Percentiles rank a stretch among this genome's conserved stretches.
Conservation (phyloP, 2,113 vertebrate species). For the Cacatua alba region DNA sequence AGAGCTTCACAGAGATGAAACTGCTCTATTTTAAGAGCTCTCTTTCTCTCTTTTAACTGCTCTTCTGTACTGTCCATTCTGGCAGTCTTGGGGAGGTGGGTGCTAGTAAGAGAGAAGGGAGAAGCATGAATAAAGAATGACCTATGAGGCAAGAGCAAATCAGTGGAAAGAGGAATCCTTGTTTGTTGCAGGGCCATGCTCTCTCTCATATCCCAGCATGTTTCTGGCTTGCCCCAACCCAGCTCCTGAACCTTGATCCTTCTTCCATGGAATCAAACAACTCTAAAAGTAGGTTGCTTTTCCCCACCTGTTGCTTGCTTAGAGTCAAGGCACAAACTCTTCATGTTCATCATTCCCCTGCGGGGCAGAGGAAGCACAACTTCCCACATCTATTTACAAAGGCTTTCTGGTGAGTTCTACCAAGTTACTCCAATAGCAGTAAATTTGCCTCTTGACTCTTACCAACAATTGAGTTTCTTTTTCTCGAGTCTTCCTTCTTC, state of each 20-base stretch:
- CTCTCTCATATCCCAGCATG: neutral
- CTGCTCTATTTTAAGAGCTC: neutral
- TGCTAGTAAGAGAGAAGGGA: neutral
- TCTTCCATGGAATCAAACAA: rapidly evolving
- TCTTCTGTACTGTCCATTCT: neutral
- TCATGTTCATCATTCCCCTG: neutral
- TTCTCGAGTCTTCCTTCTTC: neutral
- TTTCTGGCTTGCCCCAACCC: neutral
- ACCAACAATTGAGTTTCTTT: neutral
- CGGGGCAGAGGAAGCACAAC: neutral
- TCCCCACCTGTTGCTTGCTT: neutral
- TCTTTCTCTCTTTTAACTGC: neutral
- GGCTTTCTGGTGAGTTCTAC: neutral
- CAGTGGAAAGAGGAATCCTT: neutral
- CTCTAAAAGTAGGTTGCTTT: neutral
- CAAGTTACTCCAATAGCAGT: neutral
- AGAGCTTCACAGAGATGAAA: neutral
- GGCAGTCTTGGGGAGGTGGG: neutral
- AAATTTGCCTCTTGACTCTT: neutral
- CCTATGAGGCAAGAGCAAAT: neutral
- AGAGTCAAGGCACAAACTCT: neutral
- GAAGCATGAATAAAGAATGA: neutral
- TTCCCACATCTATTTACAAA: neutral
- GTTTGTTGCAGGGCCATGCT: neutral
- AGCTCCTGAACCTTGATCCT: neutral